phyloP scores from a whole-genome alignment of 2,888 invertebrate species.

The Chymomyza amoena region DNA sequence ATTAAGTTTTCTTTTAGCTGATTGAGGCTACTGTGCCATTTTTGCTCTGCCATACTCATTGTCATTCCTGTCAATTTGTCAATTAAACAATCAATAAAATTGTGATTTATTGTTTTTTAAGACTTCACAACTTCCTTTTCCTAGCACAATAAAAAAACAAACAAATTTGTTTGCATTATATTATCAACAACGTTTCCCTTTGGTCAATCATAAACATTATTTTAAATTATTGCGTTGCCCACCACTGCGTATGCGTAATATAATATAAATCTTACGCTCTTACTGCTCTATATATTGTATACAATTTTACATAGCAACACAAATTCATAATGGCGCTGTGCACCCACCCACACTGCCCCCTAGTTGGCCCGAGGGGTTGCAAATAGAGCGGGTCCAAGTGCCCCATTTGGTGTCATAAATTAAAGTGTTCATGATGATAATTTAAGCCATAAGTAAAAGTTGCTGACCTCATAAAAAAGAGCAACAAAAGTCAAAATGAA shows the following conservation, averaged over 20 bases:
- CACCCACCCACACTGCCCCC: too few relatives aligned
- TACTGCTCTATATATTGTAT: slow-evolving; percentile 36
- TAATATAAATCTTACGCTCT: slow-evolving; percentile 31
- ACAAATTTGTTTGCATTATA: slow-evolving; percentile 39
- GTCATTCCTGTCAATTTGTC: not conserved
- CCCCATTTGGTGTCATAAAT: slow-evolving; percentile 25
- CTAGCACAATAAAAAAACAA: slow-evolving; percentile 32
- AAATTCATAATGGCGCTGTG: slow-evolving; percentile 41
- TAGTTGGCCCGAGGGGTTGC: not conserved
- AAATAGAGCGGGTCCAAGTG: slow-evolving; percentile 27
- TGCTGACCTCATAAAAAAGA: slow-evolving; percentile 2
- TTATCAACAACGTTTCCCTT: slow-evolving; percentile 35
- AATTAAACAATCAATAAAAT: slow-evolving; percentile 37
- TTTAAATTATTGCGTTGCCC: slow-evolving; percentile 45
- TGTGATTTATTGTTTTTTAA: slow-evolving; percentile 29
- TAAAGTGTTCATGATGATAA: slow-evolving; percentile 33
- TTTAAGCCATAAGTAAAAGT: slow-evolving; percentile 33
- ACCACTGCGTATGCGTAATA: slow-evolving; percentile 41
- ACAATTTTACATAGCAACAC: slow-evolving; percentile 32
- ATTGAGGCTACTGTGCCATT: not conserved
- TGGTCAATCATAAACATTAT: slow-evolving; percentile 41
- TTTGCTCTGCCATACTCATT: not conserved
- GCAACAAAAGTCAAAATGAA: slow-evolving; percentile 38
- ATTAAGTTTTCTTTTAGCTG: slow-evolving; percentile 47
- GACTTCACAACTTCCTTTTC: not conserved